Evolutionary conservation across 64 coral and sea anemone species (phyloP).

Genomic region (Cladopsammia gracilis): DNA sequence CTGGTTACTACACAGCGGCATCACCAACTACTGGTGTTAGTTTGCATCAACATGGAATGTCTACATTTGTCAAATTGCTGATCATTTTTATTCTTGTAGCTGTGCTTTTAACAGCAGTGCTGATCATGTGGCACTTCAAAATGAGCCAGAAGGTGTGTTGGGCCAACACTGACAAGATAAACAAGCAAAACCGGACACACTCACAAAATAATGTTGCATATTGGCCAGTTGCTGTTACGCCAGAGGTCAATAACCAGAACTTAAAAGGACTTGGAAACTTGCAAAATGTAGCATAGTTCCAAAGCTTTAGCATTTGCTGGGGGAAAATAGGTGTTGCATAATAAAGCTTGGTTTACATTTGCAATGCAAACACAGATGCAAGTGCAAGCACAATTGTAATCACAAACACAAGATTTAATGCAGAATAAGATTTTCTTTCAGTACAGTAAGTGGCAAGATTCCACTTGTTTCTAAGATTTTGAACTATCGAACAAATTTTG

Average conservation of each 20-base stretch:
- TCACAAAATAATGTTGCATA: slow-evolving; percentile 81
- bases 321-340: too few species aligned
- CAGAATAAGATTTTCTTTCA: too few species aligned
- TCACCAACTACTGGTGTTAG: neutral
- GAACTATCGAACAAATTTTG: too few species aligned
- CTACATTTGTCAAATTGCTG: slow-evolving; percentile 82
- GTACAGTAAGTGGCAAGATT: too few species aligned
- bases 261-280: slow-evolving; percentile 76
- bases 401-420: too few species aligned
- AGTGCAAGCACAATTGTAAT: too few species aligned
- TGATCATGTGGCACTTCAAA: slow-evolving; percentile 90
- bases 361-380: neutral
- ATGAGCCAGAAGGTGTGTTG: slow-evolving; percentile 77
- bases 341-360: neutral
- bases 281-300: slow-evolving; percentile 12
- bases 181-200: slow-evolving; percentile 17
- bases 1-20: neutral
- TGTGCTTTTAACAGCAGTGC: slow-evolving; percentile 72
- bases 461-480: too few species aligned
- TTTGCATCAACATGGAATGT: slow-evolving; percentile 52
- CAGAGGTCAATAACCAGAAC: slow-evolving; percentile 76
- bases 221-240: slow-evolving; percentile 78
- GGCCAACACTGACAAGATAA: slow-evolving; percentile 56
- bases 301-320: too few species aligned
- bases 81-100: slow-evolving; percentile 93